phyloP scores from a whole-genome alignment of 2,888 invertebrate species.

The Gandaritis pyraliata region DNA sequence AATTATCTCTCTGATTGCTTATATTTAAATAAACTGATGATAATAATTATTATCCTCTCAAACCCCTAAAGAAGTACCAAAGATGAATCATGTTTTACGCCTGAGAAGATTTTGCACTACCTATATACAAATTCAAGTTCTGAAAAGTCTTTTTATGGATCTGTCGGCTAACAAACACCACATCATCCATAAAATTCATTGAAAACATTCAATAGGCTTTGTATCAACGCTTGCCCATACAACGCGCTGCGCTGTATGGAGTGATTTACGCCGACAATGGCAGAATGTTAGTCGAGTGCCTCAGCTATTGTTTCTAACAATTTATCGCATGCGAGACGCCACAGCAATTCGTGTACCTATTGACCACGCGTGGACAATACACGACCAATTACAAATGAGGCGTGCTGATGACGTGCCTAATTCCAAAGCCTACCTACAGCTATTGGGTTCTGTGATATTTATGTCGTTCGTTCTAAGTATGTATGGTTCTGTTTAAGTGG shows the following conservation, averaged over 20 bases:
- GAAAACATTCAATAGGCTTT: conserved; percentile 33
- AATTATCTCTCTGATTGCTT: too few relatives aligned
- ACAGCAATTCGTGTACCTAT: conserved; percentile 68
- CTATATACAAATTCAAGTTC: too few relatives aligned
- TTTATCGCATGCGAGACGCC: conserved; percentile 67
- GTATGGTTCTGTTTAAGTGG: too few relatives aligned
- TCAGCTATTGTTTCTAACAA: conserved; percentile 77
- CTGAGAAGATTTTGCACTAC: too few relatives aligned
- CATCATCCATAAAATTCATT: conserved; percentile 13
- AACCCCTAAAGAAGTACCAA: too few relatives aligned
- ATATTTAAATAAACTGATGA: too few relatives aligned
- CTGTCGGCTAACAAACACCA: too few relatives aligned
- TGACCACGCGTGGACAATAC: conserved; percentile 58
- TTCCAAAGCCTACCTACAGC: conserved; percentile 15
- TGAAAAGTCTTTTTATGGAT: background rate
- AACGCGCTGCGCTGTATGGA: conserved; percentile 62
- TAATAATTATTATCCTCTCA: too few relatives aligned
- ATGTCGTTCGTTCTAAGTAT: too few relatives aligned
- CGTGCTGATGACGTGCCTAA: conserved; percentile 53
- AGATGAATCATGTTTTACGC: too few relatives aligned
- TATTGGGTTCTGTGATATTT: too few relatives aligned
- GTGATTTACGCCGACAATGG: conserved; percentile 67
- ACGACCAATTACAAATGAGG: conserved; percentile 64
- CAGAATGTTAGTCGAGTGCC: conserved; percentile 53
- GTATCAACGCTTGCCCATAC: conserved; percentile 60